Evolutionary conservation across 1,140 invertebrate genomes (phyloP), one percentile per base, ranked within the genome.

Genomic region (Cotesia chilonis): DNA sequence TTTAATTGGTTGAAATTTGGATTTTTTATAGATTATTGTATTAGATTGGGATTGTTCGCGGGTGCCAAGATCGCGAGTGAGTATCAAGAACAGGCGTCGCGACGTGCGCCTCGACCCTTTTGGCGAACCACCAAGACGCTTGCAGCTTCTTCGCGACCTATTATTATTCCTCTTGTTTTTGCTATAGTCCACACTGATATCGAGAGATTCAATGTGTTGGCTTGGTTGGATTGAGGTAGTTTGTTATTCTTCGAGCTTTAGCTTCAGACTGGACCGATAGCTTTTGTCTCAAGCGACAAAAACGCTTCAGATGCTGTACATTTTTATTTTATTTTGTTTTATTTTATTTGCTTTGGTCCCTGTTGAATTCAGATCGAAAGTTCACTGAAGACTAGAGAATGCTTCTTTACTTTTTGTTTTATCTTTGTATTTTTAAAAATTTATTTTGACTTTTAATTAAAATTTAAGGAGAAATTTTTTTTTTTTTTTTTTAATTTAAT

Each of bases 91-190:
- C 65, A 63, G 14, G 52, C 51, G 52, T 68, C 63, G 55, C 68
- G 57, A 64, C 64, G 65, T 51, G 20, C 41, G 41, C 61, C 68
- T 70, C 69, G 71, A 75, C 74, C 74, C 71, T 72, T 71, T 75
- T 75, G 74, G 74, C 74, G 36, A 57, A 35, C 20, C 52, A 75
- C 74, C 74, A 75, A 75, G 54, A 59, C 68, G 72, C 41, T 70
- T 70, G 68, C 52, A 68, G 68, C 71, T 61, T 64, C 47, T 61
- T 64, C 47, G 36, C 74, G 71, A 75, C 74, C 74, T 73, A 75
- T 75, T 73, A 75, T 67, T 70, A 61, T 75, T 71, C 61, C 60
- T 68, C 64, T 71, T 68, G 66, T 69, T 73, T 66, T 67, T 72
- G 63, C 52, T 47, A 7, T 2, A 9, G 5, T 47, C 6, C 10